Evolutionary conservation across 2,888 invertebrate species (phyloP).

Genomic region (Rhagium mordax): DNA sequence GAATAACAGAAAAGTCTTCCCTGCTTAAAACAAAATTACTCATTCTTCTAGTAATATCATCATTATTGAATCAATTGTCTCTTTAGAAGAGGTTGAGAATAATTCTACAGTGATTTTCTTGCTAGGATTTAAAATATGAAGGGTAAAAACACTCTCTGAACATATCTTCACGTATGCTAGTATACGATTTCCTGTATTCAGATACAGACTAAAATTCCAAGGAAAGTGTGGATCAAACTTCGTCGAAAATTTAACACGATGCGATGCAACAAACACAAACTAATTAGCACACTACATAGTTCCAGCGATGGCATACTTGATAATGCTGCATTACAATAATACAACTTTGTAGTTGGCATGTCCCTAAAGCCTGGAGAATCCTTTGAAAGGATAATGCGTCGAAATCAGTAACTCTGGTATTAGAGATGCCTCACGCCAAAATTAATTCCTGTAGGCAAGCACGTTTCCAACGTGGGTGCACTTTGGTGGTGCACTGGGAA

Average conservation of each 20-base stretch:
- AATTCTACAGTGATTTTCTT: no score
- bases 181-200: no score
- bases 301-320: not conserved
- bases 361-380: not conserved
- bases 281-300: not conserved
- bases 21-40: no score
- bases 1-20: no score
- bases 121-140: no score
- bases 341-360: not conserved
- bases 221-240: no score
- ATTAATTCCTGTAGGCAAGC: not conserved
- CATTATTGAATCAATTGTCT: no score
- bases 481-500: not conserved
- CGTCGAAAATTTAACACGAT: not conserved
- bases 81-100: no score
- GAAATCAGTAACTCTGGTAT: not conserved
- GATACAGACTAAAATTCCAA: no score
- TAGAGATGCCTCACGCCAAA: not conserved
- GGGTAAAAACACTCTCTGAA: no score
- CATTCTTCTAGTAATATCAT: no score
- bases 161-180: no score
- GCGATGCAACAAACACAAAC: not conserved
- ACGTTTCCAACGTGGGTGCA: not conserved
- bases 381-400: not conserved
- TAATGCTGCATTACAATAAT: not conserved